Percentiles rank a stretch among this genome's conserved stretches.
These are phyloP conservation scores for Grapholita molesta DNA, from an alignment of 1,140 invertebrate species.

Conservation along the genomic window DNA sequence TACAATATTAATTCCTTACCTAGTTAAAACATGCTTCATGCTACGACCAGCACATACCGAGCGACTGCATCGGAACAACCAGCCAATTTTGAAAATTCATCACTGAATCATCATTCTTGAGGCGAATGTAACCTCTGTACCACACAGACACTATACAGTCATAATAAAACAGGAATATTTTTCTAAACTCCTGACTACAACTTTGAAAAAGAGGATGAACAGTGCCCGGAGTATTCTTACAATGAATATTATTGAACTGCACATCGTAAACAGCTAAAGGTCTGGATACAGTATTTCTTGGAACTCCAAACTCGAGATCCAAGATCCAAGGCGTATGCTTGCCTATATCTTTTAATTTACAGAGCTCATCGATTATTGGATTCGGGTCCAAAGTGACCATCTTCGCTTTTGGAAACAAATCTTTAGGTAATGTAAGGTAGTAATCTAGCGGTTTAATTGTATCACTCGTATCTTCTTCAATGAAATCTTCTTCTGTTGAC, in stretches of 20 bases:
- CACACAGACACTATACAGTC: conserved; percentile 47
- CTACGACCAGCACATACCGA: conserved; percentile 60
- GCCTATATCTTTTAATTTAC: conserved; percentile 39
- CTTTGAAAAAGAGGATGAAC: conserved; percentile 56
- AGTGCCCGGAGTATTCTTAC: conserved; percentile 43
- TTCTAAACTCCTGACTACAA: conserved; percentile 44
- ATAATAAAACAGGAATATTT: conserved; percentile 47
- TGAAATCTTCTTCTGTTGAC: not conserved
- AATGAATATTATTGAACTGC: conserved; percentile 48
- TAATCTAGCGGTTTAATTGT: conserved; percentile 36
- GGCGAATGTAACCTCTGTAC: conserved; percentile 46
- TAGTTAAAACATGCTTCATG: conserved; percentile 16
- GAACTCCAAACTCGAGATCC: conserved; percentile 58
- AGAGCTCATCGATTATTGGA: conserved; percentile 58
- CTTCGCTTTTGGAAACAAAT: conserved; percentile 46
- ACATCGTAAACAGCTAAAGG: conserved; percentile 49
- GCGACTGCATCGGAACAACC: conserved; percentile 41
- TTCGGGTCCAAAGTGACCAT: conserved; percentile 49
- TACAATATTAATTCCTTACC: conserved; percentile 1
- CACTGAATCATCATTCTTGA: conserved; percentile 46
- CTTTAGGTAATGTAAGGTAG: conserved; percentile 47
- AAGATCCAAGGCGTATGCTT: conserved; percentile 48
- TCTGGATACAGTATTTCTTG: conserved; percentile 37
- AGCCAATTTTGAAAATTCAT: conserved; percentile 58
- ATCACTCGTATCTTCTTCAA: not conserved